A percentile compares a stretch with the other conserved stretches of the same genome.
phyloP scores from a whole-genome alignment of 2,888 invertebrate genomes.

The Scaptomyza polygonia region DNA sequence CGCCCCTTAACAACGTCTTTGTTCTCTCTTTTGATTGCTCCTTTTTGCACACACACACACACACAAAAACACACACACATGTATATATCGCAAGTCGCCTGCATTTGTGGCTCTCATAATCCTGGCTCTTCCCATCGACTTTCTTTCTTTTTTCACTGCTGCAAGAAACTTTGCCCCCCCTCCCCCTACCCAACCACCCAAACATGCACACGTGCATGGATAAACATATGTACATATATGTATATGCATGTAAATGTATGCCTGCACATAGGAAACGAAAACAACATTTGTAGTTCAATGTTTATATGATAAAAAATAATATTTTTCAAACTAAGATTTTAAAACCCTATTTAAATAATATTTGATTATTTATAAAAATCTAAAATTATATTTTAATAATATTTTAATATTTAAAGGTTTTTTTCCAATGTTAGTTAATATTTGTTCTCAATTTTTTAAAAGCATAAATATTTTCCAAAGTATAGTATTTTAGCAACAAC shows the following conservation, averaged over 20 bases:
- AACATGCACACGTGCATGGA: not conserved
- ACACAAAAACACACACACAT: slow-evolving; percentile 5
- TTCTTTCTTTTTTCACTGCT: slow-evolving; percentile 17
- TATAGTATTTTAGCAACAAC: no score
- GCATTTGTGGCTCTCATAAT: slow-evolving; percentile 34
- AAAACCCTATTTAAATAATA: no score
- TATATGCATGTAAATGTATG: not conserved
- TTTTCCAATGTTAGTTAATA: no score
- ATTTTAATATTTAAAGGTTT: no score
- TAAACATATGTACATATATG: not conserved
- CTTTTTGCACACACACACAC: not conserved
- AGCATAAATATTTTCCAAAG: no score
- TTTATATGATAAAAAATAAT: no score
- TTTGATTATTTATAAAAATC: no score
- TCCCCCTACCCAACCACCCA: no score
- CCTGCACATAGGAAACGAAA: slow-evolving; percentile 13
- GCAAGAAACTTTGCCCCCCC: slow-evolving; percentile 42
- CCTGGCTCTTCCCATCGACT: not conserved
- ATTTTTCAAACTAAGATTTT: no score
- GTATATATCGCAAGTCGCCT: no score
- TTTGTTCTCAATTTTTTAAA: no score
- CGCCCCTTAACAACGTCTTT: not conserved
- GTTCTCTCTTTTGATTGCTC: not conserved
- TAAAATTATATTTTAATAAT: no score
- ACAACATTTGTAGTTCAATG: slow-evolving; percentile 55